Evolutionary conservation across 2,113 vertebrate genomes (phyloP), one percentile per base, ranked within the genome.

Genomic region (Syngnathus floridae): DNA sequence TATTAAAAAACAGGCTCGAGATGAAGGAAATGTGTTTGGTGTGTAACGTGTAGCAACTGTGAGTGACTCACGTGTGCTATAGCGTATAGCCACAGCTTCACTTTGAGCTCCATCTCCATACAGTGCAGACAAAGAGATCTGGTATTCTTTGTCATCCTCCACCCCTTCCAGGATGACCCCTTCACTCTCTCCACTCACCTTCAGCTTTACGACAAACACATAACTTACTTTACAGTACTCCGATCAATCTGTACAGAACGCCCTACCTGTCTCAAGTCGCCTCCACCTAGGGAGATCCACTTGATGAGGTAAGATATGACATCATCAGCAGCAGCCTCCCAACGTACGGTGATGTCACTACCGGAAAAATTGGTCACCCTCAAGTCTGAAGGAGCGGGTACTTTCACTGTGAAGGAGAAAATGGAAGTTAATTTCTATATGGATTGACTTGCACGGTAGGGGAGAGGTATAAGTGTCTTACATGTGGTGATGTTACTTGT

Each of bases 281-380:
- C 93, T 64, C 93, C 94, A 31, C 90, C 86, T 10, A 91, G 88
- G 0, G 93, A 92, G 36, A 88, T 96, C 95, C 95, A 98, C 70
- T 93, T 95, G 86, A 97, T 94, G 81, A 95, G 91, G 58, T 97
- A 95, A 7, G 92, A 92, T 3, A 93, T 89, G 3, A 96, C 93
- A 0, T 95, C 93, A 0, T 92, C 91, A 0, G 91, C 92, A 1
- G 92, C 92, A 0, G 92, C 82, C 43, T 89, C 90, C 95, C 95
- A 98, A 19, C 85, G 85, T 64, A 97, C 91, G 0, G 76, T 91
- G 67, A 93, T 90, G 1, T 91, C 78, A 62, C 77, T 91, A 62
- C 91, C 92, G 0, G 93, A 91, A 80, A 95, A 93, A 72, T 95
- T 93, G 0, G 88, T 88, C 48, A 95, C 92, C 43, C 90, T 90